A percentile compares a stretch with the other conserved stretches of the same genome.
phyloP scores from a whole-genome alignment of 2,888 invertebrate species.

The Lithophane leautieri region DNA sequence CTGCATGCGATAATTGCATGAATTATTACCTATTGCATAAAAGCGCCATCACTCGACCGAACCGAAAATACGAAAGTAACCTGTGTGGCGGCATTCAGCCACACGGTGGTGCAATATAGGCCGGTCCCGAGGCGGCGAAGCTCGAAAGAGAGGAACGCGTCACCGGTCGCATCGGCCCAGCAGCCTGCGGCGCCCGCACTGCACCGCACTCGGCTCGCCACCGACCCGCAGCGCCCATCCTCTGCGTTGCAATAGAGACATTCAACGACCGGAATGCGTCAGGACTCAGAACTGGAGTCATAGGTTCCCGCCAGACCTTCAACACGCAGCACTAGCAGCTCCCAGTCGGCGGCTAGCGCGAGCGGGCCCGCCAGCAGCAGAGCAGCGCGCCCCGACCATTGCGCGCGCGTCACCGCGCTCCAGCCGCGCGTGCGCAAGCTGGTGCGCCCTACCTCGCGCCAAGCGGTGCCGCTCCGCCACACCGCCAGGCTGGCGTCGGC shows the following conservation, averaged over 20 bases:
- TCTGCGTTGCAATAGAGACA: slow-evolving; percentile 53
- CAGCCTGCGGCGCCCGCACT: slow-evolving; percentile 75
- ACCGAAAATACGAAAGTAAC: slow-evolving; percentile 58
- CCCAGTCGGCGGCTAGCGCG: slow-evolving; percentile 77
- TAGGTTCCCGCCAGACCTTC: slow-evolving; percentile 59
- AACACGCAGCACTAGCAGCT: slow-evolving; percentile 74
- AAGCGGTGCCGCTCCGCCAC: slow-evolving; percentile 65
- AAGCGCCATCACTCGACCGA: not conserved
- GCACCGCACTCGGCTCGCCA: slow-evolving; percentile 74
- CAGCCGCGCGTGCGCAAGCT: slow-evolving; percentile 70
- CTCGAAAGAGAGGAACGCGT: slow-evolving; percentile 77
- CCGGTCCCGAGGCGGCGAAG: slow-evolving; percentile 74
- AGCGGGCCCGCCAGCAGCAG: slow-evolving; percentile 79
- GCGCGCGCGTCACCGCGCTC: slow-evolving; percentile 67
- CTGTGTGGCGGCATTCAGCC: slow-evolving; percentile 82
- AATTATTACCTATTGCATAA: not conserved
- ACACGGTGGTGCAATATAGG: slow-evolving; percentile 77
- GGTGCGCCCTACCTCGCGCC: slow-evolving; percentile 48
- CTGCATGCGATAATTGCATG: slow-evolving; percentile 62
- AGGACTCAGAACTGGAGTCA: too few relatives aligned
- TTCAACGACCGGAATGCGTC: not conserved
- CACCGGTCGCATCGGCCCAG: slow-evolving; percentile 71
- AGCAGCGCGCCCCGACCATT: slow-evolving; percentile 68
- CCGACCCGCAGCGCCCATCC: slow-evolving; percentile 60
- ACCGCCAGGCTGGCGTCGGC: slow-evolving; percentile 67